These are phyloP conservation scores for Drosophila diplacantha DNA, from an alignment of 2,888 invertebrate genomes.

Conservation along the genomic window DNA sequence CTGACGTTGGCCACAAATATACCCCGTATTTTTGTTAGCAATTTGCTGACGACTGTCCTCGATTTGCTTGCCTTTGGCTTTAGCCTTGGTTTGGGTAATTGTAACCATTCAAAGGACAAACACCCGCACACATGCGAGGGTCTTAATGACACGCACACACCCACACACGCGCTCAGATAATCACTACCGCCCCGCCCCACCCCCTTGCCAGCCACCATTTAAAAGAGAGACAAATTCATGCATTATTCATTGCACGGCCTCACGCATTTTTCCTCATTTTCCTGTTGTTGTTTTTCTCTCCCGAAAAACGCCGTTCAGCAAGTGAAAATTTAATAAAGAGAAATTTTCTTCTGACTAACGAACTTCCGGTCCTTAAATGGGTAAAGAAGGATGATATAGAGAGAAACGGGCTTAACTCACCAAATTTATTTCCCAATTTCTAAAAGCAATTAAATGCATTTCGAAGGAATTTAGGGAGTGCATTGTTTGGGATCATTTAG, in stretches of 20 bases:
- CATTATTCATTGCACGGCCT: constrained; percentile 74
- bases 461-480: neutral
- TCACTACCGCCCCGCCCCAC: constrained; percentile 47
- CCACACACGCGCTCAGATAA: constrained; percentile 56
- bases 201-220: constrained; percentile 12
- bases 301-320: constrained; percentile 35
- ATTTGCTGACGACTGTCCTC: constrained; percentile 18
- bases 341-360: constrained; percentile 58
- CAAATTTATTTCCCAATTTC: constrained; percentile 7
- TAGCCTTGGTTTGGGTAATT: constrained; percentile 50
- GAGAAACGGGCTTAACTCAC: constrained; percentile 39
- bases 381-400: neutral
- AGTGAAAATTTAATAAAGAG: constrained; percentile 69
- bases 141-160: constrained; percentile 30
- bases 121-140: constrained; percentile 16
- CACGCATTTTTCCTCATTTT: constrained; percentile 66
- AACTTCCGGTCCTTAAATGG: constrained; percentile 57
- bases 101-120: constrained; percentile 35
- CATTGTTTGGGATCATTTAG: neutral
- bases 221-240: constrained; percentile 55
- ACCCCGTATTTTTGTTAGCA: constrained; percentile 13
- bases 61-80: neutral
- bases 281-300: constrained; percentile 29
- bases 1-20: constrained; percentile 3
- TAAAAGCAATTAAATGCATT: constrained; percentile 47